Percentiles rank a stretch among this genome's conserved stretches.
These are phyloP conservation scores for Crenuchus spilurus DNA, from an alignment of 2,797 vertebrate species.

Conservation along the genomic window DNA sequence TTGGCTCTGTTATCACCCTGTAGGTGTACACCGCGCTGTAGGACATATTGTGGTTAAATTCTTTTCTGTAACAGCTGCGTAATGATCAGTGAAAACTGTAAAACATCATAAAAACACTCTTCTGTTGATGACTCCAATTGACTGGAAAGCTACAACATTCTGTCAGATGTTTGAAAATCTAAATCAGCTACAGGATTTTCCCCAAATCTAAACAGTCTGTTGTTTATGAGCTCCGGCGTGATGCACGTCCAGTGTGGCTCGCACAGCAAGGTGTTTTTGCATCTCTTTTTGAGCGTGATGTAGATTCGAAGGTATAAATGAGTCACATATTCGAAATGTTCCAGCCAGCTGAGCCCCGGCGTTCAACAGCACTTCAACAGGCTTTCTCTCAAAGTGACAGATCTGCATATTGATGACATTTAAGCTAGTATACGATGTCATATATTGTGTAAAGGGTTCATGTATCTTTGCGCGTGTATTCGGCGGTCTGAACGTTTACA, in stretches of 20 bases:
- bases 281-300: conserved; percentile 76
- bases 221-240: conserved; percentile 66
- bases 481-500: not conserved
- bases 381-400: conserved; percentile 9
- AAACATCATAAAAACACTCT: conserved; percentile 54
- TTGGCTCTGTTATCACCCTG: no score
- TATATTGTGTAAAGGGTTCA: conserved; percentile 8
- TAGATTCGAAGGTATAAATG: conserved; percentile 75
- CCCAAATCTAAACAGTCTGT: conserved; percentile 62
- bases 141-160: conserved; percentile 50
- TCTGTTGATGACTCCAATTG: conserved; percentile 54
- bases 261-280: conserved; percentile 73
- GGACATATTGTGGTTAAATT: conserved; percentile 12
- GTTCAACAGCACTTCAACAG: conserved; percentile 9
- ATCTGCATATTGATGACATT: conserved; percentile 26
- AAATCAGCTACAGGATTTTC: conserved; percentile 61
- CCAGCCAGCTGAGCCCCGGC: conserved; percentile 62
- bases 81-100: conserved; percentile 40
- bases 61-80: conserved; percentile 51
- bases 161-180: conserved; percentile 64
- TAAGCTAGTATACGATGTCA: not conserved
- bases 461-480: not conserved
- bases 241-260: conserved; percentile 72
- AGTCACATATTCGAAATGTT: conserved; percentile 71
- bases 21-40: no score